Evolutionary conservation across 2,797 vertebrate species (phyloP), one percentile per base, ranked within the genome.

Genomic region (Clarias laeviceps): DNA sequence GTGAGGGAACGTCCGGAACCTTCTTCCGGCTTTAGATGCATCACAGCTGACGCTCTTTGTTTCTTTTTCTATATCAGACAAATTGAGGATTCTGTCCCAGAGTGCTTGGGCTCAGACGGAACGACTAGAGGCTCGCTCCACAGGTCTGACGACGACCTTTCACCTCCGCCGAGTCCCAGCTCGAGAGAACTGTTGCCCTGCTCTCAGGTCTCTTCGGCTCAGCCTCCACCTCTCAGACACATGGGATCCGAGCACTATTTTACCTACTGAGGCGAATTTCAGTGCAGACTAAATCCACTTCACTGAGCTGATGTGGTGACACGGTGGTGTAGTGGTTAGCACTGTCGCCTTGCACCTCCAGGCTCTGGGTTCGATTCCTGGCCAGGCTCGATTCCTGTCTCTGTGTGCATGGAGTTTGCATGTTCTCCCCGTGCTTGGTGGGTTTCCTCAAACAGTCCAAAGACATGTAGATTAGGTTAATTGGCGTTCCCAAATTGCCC

Each of bases 131-230:
- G 88, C n/a, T 79, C 40, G n/a, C 80, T 89, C 62, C 86, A 83
- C 24, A 89, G 85, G 29, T 93, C 91, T n/a, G 91, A 94, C 61
- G 88, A 89, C 0, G 92, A 94, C 59, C 54, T 87, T 83, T 93
- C 91, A 29, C 89, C 89, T 68, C 90, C 89, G 29, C 76, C 69
- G 5, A 93, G 93, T 88, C 91, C 92, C 18, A 45, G 65, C 5
- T 37, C 73, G 0, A 40, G 77, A 65, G 59, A 80, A 20, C 80
- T 84, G 0, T 64, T 70, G 72, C 76, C 54, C 74, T 82, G 82
- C 65, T 84, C 83, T 45, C 82, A 77, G 37, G 76, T 65, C 80
- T 91, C 74, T 86, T 68, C 78, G 84, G 88, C 66, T 83, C 88
- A 68, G 86, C 92, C 62, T 78, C 84, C 87, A 61, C 90, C 88